Percentiles rank a stretch among this genome's conserved stretches.
Conservation (phyloP, 2,797 vertebrate genomes). For the Epinephelus awoara region DNA sequence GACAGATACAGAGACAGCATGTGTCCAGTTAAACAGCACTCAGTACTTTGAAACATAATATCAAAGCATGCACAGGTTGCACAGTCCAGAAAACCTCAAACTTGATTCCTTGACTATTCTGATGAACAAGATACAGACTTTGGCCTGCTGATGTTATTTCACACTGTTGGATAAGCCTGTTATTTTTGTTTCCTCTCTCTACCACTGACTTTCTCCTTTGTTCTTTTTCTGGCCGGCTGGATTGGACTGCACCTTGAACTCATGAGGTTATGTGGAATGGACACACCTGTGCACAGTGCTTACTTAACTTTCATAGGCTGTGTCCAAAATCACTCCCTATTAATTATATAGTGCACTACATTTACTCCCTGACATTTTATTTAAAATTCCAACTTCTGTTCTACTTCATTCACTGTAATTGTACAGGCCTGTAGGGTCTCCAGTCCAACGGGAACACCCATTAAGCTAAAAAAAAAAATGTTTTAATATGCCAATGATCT, state of each 20-base stretch:
- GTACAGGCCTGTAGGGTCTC: too few relatives aligned
- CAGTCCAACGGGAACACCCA: too few relatives aligned
- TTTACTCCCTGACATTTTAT: not conserved
- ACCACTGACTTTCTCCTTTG: not conserved
- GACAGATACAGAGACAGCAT: not conserved
- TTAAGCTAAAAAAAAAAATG: too few relatives aligned
- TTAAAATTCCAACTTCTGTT: not conserved
- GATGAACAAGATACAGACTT: not conserved
- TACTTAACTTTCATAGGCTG: not conserved
- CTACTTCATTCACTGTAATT: too few relatives aligned
- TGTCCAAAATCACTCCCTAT: not conserved
- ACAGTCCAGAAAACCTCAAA: not conserved
- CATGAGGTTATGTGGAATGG: not conserved
- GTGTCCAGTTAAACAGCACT: not conserved
- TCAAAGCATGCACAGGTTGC: not conserved
- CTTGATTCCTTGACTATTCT: not conserved
- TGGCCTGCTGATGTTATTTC: not conserved
- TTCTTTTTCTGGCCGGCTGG: not conserved
- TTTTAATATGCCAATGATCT: too few relatives aligned
- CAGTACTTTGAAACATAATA: not conserved
- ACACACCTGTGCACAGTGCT: conserved; percentile 6
- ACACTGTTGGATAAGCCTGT: not conserved
- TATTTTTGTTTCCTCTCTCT: conserved; percentile 7
- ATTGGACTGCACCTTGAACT: conserved; percentile 17
- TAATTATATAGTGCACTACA: not conserved